Evolutionary conservation across 64 coral and sea anemone species (phyloP).

Genomic region (Platygyra sinensis): DNA sequence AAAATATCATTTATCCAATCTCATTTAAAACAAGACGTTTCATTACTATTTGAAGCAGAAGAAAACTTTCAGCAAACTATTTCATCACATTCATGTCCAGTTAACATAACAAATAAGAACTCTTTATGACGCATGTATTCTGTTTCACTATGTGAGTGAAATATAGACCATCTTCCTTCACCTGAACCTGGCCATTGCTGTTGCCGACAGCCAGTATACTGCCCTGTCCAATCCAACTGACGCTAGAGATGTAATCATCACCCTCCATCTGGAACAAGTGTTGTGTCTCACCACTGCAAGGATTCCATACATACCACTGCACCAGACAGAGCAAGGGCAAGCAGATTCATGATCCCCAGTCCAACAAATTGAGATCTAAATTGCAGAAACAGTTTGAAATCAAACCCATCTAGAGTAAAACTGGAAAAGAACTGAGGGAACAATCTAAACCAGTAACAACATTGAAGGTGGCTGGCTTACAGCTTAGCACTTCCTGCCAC

Average conservation of each 20-base stretch:
- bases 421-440: background rate
- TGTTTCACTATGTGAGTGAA: background rate
- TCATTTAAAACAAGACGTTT: too few species aligned
- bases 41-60: too few species aligned
- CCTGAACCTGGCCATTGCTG: slow-evolving; percentile 68
- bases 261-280: slow-evolving; percentile 82
- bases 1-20: too few species aligned
- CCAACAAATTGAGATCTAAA: slow-evolving; percentile 94
- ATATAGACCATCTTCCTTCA: background rate
- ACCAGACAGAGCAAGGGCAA: slow-evolving; percentile 81
- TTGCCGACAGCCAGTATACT: slow-evolving; percentile 85
- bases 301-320: slow-evolving; percentile 83
- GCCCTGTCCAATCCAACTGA: slow-evolving; percentile 73
- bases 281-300: slow-evolving; percentile 48
- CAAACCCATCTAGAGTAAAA: background rate
- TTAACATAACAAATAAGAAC: too few species aligned
- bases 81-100: too few species aligned
- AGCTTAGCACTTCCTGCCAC: too few species aligned
- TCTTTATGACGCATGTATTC: too few species aligned
- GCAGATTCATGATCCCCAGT: slow-evolving; percentile 85
- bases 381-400: background rate
- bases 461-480: too few species aligned
- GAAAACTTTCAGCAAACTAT: too few species aligned
- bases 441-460: too few species aligned
- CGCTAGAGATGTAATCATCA: slow-evolving; percentile 88